These are phyloP conservation scores for Actinopyga echinites DNA, from an alignment of 53 echinoderm and acorn worm species.

Conservation along the genomic window DNA sequence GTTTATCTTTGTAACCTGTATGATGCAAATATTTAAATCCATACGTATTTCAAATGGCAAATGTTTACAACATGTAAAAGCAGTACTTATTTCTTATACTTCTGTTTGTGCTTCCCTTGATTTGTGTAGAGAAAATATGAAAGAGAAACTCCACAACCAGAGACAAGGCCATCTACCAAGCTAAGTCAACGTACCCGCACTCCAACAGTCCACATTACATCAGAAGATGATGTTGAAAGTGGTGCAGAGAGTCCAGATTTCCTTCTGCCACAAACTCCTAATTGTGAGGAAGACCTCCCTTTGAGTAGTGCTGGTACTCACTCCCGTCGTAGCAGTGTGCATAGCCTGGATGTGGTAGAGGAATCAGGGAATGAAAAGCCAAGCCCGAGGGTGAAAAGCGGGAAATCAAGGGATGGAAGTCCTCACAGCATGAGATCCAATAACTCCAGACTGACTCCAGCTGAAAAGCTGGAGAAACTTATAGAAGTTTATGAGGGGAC, in stretches of 20 bases:
- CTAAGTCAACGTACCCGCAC: slow-evolving; percentile 68
- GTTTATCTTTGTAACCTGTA: no score
- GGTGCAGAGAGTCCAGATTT: slow-evolving; percentile 57
- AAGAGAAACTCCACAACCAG: background rate
- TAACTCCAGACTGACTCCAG: slow-evolving; percentile 69
- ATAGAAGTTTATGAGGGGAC: slow-evolving; percentile 84
- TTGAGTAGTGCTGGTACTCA: background rate
- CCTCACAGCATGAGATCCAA: slow-evolving; percentile 24
- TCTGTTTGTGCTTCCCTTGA: background rate
- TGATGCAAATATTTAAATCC: no score
- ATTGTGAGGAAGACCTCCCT: slow-evolving; percentile 4
- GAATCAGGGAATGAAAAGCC: background rate
- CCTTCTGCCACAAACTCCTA: slow-evolving; percentile 71
- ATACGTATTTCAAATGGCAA: no score
- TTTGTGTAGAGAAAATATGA: slow-evolving; percentile 45
- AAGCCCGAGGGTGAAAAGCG: background rate
- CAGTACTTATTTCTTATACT: no score
- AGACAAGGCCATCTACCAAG: slow-evolving; percentile 79
- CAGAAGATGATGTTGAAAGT: slow-evolving; percentile 61
- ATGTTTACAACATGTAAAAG: no score
- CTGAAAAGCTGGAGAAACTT: slow-evolving; percentile 90
- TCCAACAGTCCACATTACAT: slow-evolving; percentile 70
- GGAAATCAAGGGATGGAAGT: slow-evolving; percentile 1
- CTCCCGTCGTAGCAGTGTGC: slow-evolving; percentile 5
- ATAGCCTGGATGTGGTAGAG: background rate